Evolutionary conservation across 2,888 invertebrate genomes (phyloP), one percentile per base, ranked within the genome.

Genomic region (Conchocele bisecta): DNA sequence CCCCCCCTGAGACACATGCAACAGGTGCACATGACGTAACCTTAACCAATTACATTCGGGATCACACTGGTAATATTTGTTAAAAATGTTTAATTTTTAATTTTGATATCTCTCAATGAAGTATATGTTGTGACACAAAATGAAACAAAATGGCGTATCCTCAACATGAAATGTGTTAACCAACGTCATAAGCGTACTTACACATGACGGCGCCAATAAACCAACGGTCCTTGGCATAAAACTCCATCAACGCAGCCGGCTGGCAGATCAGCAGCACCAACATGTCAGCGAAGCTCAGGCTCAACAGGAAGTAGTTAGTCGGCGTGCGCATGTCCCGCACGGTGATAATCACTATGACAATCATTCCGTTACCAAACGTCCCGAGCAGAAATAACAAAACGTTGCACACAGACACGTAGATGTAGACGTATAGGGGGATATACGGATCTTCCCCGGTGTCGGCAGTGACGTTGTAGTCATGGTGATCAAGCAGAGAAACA

Each of bases 261-360:
- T 97, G 96, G 90, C 97, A 97, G 72, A 98, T 95, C 75, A 97
- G 92, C 82, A 98, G 92, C 83, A 98, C 97, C 93, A 97, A 95
- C 84, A 98, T 92, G 92, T 98, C 98, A 17, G 98, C 98, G 39
- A 97, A 94, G 91, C 97, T 97, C 89, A 98, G 93, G 92, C 98
- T 98, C 91, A 97, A 95, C 88, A 98, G 93, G 91, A 98, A 98
- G 86, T 97, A 96, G 91, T 98, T 97, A 75, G 97, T 98, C 57
- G 97, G 97, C 89, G 97, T 97, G 88, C 97, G 93, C 96, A 98
- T 96, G 90, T 97, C 97, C 91, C 96, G 96, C 54, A 96, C 96
- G 90, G 95, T 95, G 86, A 96, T 93, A 81, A 98, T 96, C 83
- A 98, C 97, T 87, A 97, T 94, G 29, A 97, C 97, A 88, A 97